Base-by-base conservation (phyloP, 2,888 invertebrate species). In the Limnephilus lunatus region DNA sequence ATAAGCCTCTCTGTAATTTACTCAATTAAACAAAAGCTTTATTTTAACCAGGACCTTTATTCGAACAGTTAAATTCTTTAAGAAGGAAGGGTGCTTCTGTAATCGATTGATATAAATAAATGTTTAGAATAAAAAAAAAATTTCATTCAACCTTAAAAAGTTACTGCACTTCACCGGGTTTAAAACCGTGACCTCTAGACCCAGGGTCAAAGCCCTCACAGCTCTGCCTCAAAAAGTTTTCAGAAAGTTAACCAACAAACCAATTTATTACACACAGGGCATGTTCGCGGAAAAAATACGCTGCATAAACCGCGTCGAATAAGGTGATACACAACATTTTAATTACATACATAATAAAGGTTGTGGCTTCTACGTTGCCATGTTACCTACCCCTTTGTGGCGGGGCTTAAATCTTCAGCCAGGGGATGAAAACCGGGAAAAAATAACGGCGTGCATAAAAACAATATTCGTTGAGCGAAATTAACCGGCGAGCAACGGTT, bases 401-500 rank as follows among this genome's bases (percentile, higher is more conserved):
- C 68, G 9, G 25, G 25, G 68, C 68, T 83, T 83, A 31, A 35
- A 83, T 19, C 83, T 83, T 83, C 32, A 86, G 86, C 25, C 0
- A 32, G 68, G 68, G 87, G 53, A 87, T 14, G 68, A 87, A 87
- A 87, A 32, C 12, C 19, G 35, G 1, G 31, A 68, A 32, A 87
- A 87, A 31, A 14, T 31, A 85, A 35, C 30, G 15, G 4, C 53
- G 31, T 19, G 32, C 53, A 53, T 31, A 68, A 87, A 87, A 87
- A 87, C 53, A 31, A 86, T 86, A 86, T 44, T 30, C 85, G 39
- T 30, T 25, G 48, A 86, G 44, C 44, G 85, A 87, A 53, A 87
- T 87, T 31, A 87, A 87, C 86, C 44, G 25, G 32, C 19, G 82
- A 32, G 32, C n/a, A 87, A 87, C 87, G 87, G 87, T 53, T 87